These are phyloP conservation scores for Microtus pennsylvanicus DNA, from an alignment of 2,113 vertebrate genomes.

Conservation along the genomic window DNA sequence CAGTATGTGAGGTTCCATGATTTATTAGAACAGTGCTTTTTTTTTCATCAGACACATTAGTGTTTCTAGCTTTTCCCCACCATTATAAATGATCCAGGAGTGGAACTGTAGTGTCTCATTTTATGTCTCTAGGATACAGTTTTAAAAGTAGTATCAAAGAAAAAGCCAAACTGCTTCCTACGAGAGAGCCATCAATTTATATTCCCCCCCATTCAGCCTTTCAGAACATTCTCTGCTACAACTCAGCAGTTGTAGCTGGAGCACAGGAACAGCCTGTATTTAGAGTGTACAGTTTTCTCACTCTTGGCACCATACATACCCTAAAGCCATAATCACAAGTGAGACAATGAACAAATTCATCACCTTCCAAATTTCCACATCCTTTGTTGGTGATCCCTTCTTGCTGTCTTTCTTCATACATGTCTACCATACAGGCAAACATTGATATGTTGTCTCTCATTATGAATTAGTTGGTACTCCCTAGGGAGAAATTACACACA, in stretches of 20 bases:
- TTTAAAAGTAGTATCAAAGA: slow-evolving; percentile 48
- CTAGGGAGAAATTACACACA: not conserved
- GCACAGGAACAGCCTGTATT: not conserved
- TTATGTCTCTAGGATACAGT: slow-evolving; percentile 54
- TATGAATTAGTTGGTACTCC: not conserved
- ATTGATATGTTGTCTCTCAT: not conserved
- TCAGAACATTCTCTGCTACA: not conserved
- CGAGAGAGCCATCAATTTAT: slow-evolving; percentile 37
- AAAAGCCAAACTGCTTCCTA: slow-evolving; percentile 43
- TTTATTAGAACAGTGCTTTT: slow-evolving; percentile 45
- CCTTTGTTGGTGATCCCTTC: not conserved
- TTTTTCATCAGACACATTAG: slow-evolving; percentile 43
- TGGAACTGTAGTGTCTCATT: slow-evolving; percentile 57
- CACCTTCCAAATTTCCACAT: not conserved
- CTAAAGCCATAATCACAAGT: not conserved
- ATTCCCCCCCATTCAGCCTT: not conserved
- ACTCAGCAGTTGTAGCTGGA: not conserved
- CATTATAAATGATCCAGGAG: slow-evolving; percentile 61
- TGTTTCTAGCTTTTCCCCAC: slow-evolving; percentile 27
- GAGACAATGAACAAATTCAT: not conserved
- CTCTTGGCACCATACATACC: not conserved
- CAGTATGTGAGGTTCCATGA: slow-evolving; percentile 48
- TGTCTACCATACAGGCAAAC: not conserved
- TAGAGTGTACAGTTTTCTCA: not conserved
- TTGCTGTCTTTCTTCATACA: not conserved